Base-by-base conservation (phyloP, 1,140 invertebrate genomes). In the Stegodyphus dumicola region DNA sequence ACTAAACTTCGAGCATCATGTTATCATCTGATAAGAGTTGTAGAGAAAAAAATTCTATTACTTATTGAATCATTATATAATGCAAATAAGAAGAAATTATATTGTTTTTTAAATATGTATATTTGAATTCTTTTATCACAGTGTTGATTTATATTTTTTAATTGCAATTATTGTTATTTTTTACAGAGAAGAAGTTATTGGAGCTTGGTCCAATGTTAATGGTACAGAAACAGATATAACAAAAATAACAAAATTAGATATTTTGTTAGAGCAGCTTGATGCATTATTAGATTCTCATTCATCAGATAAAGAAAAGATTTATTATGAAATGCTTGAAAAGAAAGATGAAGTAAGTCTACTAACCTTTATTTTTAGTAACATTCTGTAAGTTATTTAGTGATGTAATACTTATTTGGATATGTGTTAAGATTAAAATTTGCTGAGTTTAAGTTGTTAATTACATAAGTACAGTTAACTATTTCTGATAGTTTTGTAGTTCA, bases 181-280 rank as follows among this genome's bases (percentile, higher is more conserved):
- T 78, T 78, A 51, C 18, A 85, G 84, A 65, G 84, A 85, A 73
- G 84, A 85, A 13, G 18, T 74, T 33, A n/a, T 33, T 49, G 60
- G 70, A 7, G 75, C 67, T n/a, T 87, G 86, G 86, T 60, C 73
- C 51, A 77, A 56, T 51, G 15, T 87, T 6, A 87, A 87, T 83
- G 86, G 86, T 15, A 65, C 86, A 11, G 6, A 56, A 11, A 71
- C 66, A 69, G 60, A 71, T 64, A 33, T 74, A 10, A 6, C 6
- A 18, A 54, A 60, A 51, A 49, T 69, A 33, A 15, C 53, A 86
- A 83, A 84, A 69, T 56, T 80, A 11, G 56, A 69, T 53, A 77
- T 64, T 67, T 88, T 88, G 52, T 87, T 89, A 7, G 81, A 85
- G 7, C 85, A 88, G 73, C 73, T 89, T 51, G 89, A 90, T 86